Base-by-base conservation (phyloP, 2,888 invertebrate species). In the Polydrusus pterygomalis region DNA sequence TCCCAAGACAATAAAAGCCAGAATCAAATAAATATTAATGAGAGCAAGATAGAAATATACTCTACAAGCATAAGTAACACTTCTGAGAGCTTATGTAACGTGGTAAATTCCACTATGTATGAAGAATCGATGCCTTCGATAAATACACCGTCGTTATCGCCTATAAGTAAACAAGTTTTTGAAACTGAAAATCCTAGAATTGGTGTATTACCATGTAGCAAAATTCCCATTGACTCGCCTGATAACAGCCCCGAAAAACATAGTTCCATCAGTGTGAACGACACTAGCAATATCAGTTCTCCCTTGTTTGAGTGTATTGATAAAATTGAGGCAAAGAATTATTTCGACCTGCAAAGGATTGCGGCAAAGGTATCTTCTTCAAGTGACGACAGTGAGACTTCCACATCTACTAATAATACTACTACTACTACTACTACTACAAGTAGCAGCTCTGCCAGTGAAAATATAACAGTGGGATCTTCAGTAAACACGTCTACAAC, bases 291-390 rank as follows among this genome's bases (percentile, higher is more conserved):
- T 18, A 18, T 60, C 18, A 60, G 38, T 11, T 60, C 58, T 1
- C 58, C 58, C 5, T 10, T 38, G 15, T 60, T 17, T 9, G 58
- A 58, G 8, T 34, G 58, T 6, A 58, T 60, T 15, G 58, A 60
- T 38, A 38, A 3, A 18, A 11, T 10, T 9, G 38, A 60, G 10
- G 58, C 17, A 0, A 38, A 38, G 38, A 17, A 9, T 10, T 38
- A 38, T 60, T 60, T 58, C 25, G 9, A 17, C 1, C 7, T 9
- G 15, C n/a, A 15, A 56, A 11, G 15, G 15, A 30, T 6, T 0
- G 56, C 0, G 5, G 34, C 1, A 6, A 1, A 9, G 25, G 11
- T 8, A 8, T 25, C 56, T 7, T 20, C 20, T 18, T 56, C 25
- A 15, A 56, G 56, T 15, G 30, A 6, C 20, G 56, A 15, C 15